These are phyloP conservation scores for Melanostoma scalare DNA, from an alignment of 2,888 invertebrate species.

Conservation along the genomic window DNA sequence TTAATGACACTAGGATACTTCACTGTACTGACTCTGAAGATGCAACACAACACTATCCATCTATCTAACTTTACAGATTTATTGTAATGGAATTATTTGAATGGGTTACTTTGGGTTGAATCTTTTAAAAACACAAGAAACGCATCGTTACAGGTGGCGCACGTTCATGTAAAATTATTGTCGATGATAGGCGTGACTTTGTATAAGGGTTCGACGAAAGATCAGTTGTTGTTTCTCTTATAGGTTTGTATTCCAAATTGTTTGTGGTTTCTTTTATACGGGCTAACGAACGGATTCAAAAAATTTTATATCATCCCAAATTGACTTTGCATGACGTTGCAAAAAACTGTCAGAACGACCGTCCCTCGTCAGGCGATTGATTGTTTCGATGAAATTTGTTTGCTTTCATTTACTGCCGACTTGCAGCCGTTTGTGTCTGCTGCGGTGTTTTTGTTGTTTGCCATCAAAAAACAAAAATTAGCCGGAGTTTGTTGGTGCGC, in stretches of 20 bases:
- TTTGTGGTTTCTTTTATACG: conserved; percentile 51
- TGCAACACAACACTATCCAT: conserved; percentile 16
- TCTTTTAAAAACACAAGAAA: background rate
- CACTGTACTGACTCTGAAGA: background rate
- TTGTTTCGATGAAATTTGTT: conserved; percentile 56
- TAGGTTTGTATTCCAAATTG: background rate
- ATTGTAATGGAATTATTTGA: conserved; percentile 32
- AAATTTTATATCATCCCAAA: conserved; percentile 29
- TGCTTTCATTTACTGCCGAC: conserved; percentile 70
- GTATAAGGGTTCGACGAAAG: conserved; percentile 59
- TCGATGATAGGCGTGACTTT: conserved; percentile 63
- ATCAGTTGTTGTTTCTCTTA: conserved; percentile 6
- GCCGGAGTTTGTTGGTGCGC: conserved; percentile 43
- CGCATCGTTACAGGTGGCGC: conserved; percentile 52
- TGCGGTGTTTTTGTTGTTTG: conserved; percentile 49
- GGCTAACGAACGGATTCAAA: too few species aligned
- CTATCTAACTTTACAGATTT: conserved; percentile 19
- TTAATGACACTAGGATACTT: conserved; percentile 29
- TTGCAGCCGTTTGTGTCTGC: conserved; percentile 51
- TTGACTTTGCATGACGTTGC: conserved; percentile 69
- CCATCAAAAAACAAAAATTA: conserved; percentile 59
- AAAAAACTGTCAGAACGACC: conserved; percentile 51
- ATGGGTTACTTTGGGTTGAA: conserved; percentile 37
- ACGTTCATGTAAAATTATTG: conserved; percentile 19
- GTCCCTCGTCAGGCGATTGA: conserved; percentile 50